Evolutionary conservation across 1,140 invertebrate species (phyloP), one percentile per base, ranked within the genome.

Genomic region (Drosophila saltans): DNA sequence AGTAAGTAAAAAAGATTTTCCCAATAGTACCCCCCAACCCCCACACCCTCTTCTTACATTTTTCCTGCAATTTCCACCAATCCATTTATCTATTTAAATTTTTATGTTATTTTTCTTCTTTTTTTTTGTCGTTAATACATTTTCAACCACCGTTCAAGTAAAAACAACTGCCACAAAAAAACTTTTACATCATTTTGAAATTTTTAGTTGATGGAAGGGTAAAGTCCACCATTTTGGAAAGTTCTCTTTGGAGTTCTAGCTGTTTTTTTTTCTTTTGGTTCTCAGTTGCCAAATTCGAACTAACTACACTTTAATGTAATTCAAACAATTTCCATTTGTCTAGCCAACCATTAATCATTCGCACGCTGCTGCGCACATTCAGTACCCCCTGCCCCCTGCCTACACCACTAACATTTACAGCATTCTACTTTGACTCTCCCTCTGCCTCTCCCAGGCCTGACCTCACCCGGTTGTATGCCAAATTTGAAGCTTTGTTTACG

Each of bases 251-350:
- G 58, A 66, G 33, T 66, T 71, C 77, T 66, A 4, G 33, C 33
- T 5, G 3, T 2, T 60, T 40, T 55, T 28, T 55, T 56, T 33
- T 43, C 39, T 36, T 62, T 43, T 3, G 7, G 2, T 36, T 40
- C 63, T 8, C 58, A 56, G 60, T 66, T 78, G 62, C 60, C 64
- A 78, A 77, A 71, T 77, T 66, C 73, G 66, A 83, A 89, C 84
- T 83, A 88, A 89, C 83, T 88, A 89, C 84, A 83, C 80, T 88
- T 89, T 89, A 89, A 88, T 88, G 83, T 83, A 89, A 88, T 88
- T 89, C 83, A 89, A 84, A 83, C 80, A 83, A 88, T 88, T 88
- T 88, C 83, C 84, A 88, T 88, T 88, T 88, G 84, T 88, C 83
- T 89, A 75, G 89, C 64, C 80, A 60, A 68, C 84, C 84, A 88